A percentile compares a stretch with the other conserved stretches of the same genome.
phyloP scores from a whole-genome alignment of 2,888 invertebrate genomes.

The Rhorus exstirpatorius region DNA sequence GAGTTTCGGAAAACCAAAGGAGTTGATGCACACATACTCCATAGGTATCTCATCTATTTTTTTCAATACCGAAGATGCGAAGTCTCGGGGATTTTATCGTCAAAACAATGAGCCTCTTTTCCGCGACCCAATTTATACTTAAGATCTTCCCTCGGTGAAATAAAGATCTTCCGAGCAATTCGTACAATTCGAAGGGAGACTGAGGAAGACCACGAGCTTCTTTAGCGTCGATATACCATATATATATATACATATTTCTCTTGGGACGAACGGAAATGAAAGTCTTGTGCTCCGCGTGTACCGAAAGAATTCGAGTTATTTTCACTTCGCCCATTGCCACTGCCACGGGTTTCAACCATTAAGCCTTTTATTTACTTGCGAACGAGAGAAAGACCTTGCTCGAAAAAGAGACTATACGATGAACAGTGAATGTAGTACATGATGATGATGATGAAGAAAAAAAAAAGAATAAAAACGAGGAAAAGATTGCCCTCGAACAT shows the following conservation, averaged over 20 bases:
- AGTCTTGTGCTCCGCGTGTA: constrained; percentile 51
- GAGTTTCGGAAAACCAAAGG: not conserved
- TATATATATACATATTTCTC: not conserved
- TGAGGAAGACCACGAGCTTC: constrained; percentile 38
- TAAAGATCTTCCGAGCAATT: constrained; percentile 41
- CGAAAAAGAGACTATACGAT: not conserved
- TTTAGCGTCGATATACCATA: constrained; percentile 57
- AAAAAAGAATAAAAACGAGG: constrained; percentile 5
- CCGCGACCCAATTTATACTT: constrained; percentile 44
- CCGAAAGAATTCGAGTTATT: constrained; percentile 78
- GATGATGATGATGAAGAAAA: not conserved
- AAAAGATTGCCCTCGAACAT: not conserved
- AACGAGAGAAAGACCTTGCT: constrained; percentile 49
- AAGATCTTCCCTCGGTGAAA: constrained; percentile 36
- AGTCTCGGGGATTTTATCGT: constrained; percentile 20
- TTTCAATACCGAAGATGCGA: constrained; percentile 25
- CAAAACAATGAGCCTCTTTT: constrained; percentile 51
- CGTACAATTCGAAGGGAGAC: constrained; percentile 28
- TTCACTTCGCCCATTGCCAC: constrained; percentile 75
- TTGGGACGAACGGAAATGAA: constrained; percentile 60
- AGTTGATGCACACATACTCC: not conserved
- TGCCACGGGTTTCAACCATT: constrained; percentile 74
- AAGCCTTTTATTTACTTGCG: constrained; percentile 79
- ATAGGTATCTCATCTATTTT: constrained; percentile 5
- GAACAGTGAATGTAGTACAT: constrained; percentile 1